Conservation (phyloP, 2,797 vertebrate species). For the Pipistrellus kuhlii region DNA sequence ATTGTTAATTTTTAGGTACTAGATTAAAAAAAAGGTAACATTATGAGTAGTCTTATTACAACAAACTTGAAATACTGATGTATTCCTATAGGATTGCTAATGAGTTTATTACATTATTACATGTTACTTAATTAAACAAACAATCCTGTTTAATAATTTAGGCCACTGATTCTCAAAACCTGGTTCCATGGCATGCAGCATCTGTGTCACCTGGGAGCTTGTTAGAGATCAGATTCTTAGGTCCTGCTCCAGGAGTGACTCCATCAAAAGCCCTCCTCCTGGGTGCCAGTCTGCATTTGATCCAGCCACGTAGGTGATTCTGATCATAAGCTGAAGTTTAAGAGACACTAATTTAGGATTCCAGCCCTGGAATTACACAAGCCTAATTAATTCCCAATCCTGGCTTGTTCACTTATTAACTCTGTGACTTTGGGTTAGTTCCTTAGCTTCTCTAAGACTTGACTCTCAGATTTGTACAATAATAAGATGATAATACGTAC, state of each 20-base stretch:
- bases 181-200: not conserved
- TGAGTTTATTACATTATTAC: not conserved
- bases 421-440: not conserved
- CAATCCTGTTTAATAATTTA: not conserved
- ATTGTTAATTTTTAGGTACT: not conserved
- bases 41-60: conserved; percentile 15
- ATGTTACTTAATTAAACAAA: not conserved
- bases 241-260: not conserved
- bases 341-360: not conserved
- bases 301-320: not conserved
- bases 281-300: not conserved
- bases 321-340: not conserved
- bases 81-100: not conserved
- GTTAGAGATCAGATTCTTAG: not conserved
- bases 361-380: not conserved
- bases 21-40: conserved; percentile 30
- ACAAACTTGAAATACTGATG: conserved; percentile 57
- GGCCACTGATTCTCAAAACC: not conserved
- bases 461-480: not conserved
- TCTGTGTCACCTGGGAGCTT: not conserved
- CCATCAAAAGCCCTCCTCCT: not conserved
- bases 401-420: not conserved
- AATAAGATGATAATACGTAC: not conserved
- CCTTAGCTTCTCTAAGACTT: not conserved
- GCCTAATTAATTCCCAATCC: not conserved